Conservation (phyloP, 1,140 invertebrate genomes). For the Drosophila persimilis region DNA sequence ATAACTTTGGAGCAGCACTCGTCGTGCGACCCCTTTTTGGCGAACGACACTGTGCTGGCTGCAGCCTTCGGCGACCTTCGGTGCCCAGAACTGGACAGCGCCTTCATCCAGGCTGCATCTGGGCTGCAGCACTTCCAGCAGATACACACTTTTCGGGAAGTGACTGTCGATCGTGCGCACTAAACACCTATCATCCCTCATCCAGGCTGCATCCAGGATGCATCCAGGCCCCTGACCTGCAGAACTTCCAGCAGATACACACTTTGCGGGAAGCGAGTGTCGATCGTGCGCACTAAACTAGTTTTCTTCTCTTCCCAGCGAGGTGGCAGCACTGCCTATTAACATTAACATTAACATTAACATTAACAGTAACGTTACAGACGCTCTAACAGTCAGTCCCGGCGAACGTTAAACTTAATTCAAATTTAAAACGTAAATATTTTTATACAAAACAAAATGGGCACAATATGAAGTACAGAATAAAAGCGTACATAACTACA, state of each 20-base stretch:
- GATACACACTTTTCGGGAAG: background rate
- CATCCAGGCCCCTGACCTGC: conserved; percentile 8
- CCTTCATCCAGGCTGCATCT: background rate
- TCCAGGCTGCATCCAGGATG: conserved; percentile 1
- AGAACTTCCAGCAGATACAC: background rate
- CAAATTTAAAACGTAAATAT: no score
- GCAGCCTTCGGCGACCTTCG: no score
- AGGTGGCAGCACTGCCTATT: conserved; percentile 3
- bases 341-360: conserved; percentile 6
- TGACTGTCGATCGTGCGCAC: conserved; percentile 9
- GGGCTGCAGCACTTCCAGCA: background rate
- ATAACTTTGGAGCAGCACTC: no score
- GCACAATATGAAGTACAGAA: no score
- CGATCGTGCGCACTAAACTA: conserved; percentile 11
- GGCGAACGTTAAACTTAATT: no score
- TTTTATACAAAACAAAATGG: no score
- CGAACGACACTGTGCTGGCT: no score
- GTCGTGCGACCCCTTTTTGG: no score
- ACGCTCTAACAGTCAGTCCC: background rate
- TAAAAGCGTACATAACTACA: no score
- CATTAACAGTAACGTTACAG: conserved; percentile 21
- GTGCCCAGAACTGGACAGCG: no score
- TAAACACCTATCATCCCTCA: background rate
- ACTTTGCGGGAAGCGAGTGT: no score
- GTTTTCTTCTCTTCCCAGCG: background rate